Evolutionary conservation across 2,797 vertebrate genomes (phyloP).

Genomic region (Corythornis leucogaster): DNA sequence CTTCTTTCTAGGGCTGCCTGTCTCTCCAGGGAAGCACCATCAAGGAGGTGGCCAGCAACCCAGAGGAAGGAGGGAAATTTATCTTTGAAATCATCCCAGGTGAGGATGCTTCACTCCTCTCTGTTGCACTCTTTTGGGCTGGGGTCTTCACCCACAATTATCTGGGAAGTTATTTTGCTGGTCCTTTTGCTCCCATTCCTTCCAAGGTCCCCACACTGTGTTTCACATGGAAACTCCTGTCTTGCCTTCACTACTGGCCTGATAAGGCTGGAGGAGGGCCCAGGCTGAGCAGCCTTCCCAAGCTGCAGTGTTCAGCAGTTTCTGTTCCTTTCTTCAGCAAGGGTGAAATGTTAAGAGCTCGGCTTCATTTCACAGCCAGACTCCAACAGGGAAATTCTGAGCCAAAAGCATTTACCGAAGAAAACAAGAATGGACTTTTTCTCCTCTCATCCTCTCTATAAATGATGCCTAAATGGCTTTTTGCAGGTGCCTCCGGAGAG

Average conservation of each 20-base stretch:
- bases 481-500: constrained; percentile 75
- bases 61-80: constrained; percentile 90
- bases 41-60: constrained; percentile 84
- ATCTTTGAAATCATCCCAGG: constrained; percentile 94
- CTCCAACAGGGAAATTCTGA: rapidly evolving
- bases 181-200: neutral
- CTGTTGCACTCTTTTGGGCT: rapidly evolving
- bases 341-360: rapidly evolving
- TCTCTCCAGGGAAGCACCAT: constrained; percentile 87
- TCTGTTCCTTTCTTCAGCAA: neutral
- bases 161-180: rapidly evolving
- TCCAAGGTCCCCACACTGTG: neutral
- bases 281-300: neutral
- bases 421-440: neutral
- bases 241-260: rapidly evolving
- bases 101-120: constrained; percentile 59
- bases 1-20: constrained; percentile 84
- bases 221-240: rapidly evolving
- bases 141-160: neutral
- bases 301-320: neutral
- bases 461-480: neutral
- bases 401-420: neutral
- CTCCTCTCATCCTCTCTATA: neutral
- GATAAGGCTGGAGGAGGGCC: neutral
- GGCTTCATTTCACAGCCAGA: neutral